Conservation (phyloP, 2,113 vertebrate species). For the Barbus barbus region DNA sequence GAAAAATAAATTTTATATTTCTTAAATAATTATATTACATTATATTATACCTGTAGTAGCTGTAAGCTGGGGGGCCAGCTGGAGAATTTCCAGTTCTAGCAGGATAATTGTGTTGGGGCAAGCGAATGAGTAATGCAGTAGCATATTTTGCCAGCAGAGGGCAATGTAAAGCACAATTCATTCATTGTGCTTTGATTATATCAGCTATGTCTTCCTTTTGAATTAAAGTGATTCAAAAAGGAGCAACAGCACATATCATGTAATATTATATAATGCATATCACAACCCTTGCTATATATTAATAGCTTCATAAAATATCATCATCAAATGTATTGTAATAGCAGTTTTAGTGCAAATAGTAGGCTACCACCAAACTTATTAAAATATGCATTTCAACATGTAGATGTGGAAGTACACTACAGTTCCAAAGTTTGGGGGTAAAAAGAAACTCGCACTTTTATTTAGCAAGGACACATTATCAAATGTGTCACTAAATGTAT, state of each 20-base stretch:
- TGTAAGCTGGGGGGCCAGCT: conserved; percentile 82
- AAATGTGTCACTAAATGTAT: too few species aligned
- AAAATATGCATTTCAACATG: neutral
- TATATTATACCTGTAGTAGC: conserved; percentile 82
- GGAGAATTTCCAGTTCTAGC: conserved; percentile 72
- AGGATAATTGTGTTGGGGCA: conserved; percentile 62
- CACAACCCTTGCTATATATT: neutral
- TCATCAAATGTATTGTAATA: neutral
- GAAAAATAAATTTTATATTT: too few species aligned
- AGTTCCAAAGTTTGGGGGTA: neutral
- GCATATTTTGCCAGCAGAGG: conserved; percentile 41
- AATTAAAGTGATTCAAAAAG: neutral
- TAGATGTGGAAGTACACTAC: neutral
- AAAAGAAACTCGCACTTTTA: too few species aligned
- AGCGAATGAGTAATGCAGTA: conserved; percentile 59
- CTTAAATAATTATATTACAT: neutral
- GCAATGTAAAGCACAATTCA: neutral
- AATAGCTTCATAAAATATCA: neutral
- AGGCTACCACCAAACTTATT: neutral
- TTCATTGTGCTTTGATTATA: neutral
- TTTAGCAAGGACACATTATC: too few species aligned
- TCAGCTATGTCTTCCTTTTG: neutral
- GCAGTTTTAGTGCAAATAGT: neutral
- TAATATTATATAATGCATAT: neutral
- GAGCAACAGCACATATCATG: neutral